Base-by-base conservation (phyloP, 2,888 invertebrate species). In the Sphecodes monilicornis region DNA sequence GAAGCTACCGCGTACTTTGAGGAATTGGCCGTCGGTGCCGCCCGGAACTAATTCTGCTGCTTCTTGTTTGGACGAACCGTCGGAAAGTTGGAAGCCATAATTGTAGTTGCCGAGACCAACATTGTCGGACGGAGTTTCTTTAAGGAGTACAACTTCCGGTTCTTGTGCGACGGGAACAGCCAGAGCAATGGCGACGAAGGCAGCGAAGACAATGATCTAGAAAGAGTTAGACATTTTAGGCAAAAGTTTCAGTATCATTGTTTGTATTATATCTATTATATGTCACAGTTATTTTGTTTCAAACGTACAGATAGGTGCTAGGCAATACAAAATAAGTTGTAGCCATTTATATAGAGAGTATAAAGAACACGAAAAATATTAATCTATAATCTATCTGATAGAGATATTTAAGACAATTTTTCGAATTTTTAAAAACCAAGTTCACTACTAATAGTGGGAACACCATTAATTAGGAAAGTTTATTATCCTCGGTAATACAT, bases 101-200 rank as follows among this genome's bases (percentile, higher is more conserved):
- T 84, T 78, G 83, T 93, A 93, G 66, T 81, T 80, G 22, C 86
- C 92, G 8, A 93, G 50, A 1, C 93, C 93, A 39, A 92, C 90
- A 78, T 93, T 93, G 80, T 93, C 86, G 6, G 81, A 85, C 0
- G 87, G 91, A 2, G 85, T 87, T 36, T 93, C 91, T 36, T 91
- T 91, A 0, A 93, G 87, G 26, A 93, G 3, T 1, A 87, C 80
- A 0, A 90, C 85, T 39, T 83, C 72, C 4, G 60, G n/a, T 46
- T 11, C 16, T 22, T 22, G 70, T n/a, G 13, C 0, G 1, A 36
- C 73, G 39, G 41, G 41, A 1, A 29, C 43, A 10, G 43, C 29
- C 43, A 32, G 29, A 3, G 91, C 91, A 16, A 92, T 86, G 43
- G 91, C 93, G 84, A 92, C 78, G 22, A 93, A 75, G 84, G 91